These are phyloP conservation scores for Caenorhabditis latens DNA, from an alignment of 1,140 invertebrate species.

Conservation along the genomic window DNA sequence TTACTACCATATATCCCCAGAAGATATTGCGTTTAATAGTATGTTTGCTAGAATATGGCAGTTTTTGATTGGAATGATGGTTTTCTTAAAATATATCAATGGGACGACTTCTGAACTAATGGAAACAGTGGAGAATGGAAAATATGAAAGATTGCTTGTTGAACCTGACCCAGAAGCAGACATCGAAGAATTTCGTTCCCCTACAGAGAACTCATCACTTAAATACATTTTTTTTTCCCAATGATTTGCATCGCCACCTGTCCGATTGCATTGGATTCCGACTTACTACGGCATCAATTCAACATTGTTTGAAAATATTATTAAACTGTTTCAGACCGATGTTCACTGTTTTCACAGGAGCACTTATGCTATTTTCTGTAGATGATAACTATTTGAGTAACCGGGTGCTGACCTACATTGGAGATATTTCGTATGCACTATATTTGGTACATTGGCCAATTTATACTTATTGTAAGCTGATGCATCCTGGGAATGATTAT, in stretches of 20 bases:
- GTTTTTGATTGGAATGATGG: slow-evolving; percentile 9
- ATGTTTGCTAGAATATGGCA: slow-evolving; percentile 25
- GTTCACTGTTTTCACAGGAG: background rate
- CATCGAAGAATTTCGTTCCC: background rate
- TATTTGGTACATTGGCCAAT: slow-evolving; percentile 40
- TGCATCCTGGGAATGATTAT: background rate
- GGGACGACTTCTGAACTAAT: no score
- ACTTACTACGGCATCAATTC: background rate
- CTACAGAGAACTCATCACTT: background rate
- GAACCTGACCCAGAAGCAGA: background rate
- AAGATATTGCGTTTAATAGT: slow-evolving; percentile 11
- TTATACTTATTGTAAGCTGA: background rate
- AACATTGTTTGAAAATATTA: background rate
- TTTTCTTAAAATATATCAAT: background rate
- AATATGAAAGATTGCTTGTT: no score
- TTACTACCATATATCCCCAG: no score
- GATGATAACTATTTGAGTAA: background rate
- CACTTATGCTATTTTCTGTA: background rate
- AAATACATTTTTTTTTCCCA: background rate
- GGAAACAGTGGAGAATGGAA: no score
- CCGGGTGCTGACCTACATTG: slow-evolving; percentile 2
- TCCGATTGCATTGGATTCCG: no score
- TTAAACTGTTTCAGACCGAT: background rate
- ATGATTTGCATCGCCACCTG: background rate
- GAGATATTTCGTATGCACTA: slow-evolving; percentile 45